Evolutionary conservation across 1,140 invertebrate genomes (phyloP).

Genomic region (Paraescarpia echinospica): DNA sequence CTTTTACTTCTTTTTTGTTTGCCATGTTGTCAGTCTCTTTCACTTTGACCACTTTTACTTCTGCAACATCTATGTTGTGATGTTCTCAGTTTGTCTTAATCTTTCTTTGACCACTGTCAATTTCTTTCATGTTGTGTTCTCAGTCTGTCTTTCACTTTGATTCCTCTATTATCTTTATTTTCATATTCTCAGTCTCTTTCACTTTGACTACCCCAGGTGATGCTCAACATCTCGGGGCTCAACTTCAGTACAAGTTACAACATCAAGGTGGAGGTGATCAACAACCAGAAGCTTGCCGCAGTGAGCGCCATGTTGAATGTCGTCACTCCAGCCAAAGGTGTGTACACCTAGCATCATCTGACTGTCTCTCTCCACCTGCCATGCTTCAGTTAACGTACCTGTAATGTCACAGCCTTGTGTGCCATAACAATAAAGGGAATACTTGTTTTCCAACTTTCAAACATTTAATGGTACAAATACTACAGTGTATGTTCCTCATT

Average conservation of each 20-base stretch:
- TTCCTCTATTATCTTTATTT: neutral
- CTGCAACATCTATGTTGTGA: no score
- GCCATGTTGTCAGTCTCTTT: neutral
- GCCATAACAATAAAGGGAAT: neutral
- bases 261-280: conserved; percentile 25
- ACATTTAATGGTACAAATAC: neutral
- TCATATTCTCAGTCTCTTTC: neutral
- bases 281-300: conserved; percentile 24
- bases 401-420: neutral
- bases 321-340: conserved; percentile 20
- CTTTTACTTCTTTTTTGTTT: no score
- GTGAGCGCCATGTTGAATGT: conserved; percentile 16
- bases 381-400: neutral
- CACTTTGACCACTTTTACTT: neutral
- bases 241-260: conserved; percentile 24
- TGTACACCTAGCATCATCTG: neutral
- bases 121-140: no score
- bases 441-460: neutral
- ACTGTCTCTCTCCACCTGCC: neutral
- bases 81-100: no score
- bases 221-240: conserved; percentile 20
- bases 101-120: no score
- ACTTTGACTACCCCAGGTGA: neutral
- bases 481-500: no score
- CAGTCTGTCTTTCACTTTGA: no score